These are phyloP conservation scores for Sialia sialis DNA, from an alignment of 2,113 vertebrate species.

Conservation along the genomic window DNA sequence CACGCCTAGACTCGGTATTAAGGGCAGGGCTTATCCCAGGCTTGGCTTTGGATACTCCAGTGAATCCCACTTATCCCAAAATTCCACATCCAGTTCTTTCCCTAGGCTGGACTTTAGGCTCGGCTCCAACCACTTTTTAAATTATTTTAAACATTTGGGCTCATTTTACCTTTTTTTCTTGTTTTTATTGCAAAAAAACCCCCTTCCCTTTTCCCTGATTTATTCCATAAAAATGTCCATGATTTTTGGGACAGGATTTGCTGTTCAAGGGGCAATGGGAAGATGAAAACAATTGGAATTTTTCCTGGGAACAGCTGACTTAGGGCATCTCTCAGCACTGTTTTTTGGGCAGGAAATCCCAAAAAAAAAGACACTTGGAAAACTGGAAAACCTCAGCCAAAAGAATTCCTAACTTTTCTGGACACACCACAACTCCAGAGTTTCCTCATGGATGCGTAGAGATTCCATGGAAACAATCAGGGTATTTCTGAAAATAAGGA, in stretches of 20 bases:
- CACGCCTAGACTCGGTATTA: neutral
- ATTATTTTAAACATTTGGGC: neutral
- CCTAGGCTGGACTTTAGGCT: neutral
- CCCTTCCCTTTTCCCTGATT: neutral
- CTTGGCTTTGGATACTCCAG: neutral
- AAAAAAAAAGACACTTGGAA: neutral
- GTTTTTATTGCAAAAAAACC: neutral
- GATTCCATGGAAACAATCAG: neutral
- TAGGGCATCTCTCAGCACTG: fast-evolving
- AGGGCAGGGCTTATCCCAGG: neutral
- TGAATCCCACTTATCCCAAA: neutral
- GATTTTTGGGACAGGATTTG: neutral
- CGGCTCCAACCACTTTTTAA: neutral
- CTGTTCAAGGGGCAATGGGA: fast-evolving
- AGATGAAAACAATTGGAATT: neutral
- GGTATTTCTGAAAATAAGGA: neutral
- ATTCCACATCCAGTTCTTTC: neutral
- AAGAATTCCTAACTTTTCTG: neutral
- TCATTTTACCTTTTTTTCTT: neutral
- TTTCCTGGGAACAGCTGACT: neutral
- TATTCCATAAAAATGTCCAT: neutral
- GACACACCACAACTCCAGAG: neutral
- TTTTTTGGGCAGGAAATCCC: neutral
- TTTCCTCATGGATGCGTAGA: neutral
- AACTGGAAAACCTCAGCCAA: neutral